Evolutionary conservation across 2,888 invertebrate species (phyloP).

Genomic region (Pterobdella sp.): DNA sequence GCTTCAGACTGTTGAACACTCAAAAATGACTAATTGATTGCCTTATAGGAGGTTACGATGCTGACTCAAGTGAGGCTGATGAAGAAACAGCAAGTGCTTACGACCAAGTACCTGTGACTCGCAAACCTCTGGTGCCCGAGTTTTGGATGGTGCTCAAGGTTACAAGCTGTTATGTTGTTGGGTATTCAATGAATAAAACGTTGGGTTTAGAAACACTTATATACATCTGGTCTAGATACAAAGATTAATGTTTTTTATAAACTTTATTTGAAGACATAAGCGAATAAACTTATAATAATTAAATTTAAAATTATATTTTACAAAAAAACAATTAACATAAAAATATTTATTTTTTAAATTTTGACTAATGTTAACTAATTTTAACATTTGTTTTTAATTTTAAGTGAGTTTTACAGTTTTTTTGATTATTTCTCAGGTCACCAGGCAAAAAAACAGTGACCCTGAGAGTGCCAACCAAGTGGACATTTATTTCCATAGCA

Average conservation of each 20-base stretch:
- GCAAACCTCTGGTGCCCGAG: constrained; percentile 57
- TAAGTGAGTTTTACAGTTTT: not conserved
- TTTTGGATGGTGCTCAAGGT: constrained; percentile 63
- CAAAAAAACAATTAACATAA: no score
- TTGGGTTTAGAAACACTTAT: no score
- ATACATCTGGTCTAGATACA: no score
- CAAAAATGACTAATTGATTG: not conserved
- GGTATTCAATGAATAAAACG: no score
- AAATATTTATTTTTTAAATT: no score
- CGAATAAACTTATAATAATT: no score
- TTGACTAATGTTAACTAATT: no score
- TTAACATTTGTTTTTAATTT: not conserved
- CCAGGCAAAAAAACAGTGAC: not conserved
- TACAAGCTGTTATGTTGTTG: not conserved
- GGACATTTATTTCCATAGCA: constrained; percentile 63
- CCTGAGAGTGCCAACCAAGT: constrained; percentile 54
- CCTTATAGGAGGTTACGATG: constrained; percentile 56
- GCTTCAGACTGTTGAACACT: not conserved
- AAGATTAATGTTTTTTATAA: no score
- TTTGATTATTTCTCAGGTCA: not conserved
- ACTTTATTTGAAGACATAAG: no score
- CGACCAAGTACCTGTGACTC: constrained; percentile 22
- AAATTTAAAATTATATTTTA: no score
- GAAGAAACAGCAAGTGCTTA: constrained; percentile 52
- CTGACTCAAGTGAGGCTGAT: constrained; percentile 60